Conservation (phyloP, 2,888 invertebrate genomes). For the Chloroclystis v-ata region DNA sequence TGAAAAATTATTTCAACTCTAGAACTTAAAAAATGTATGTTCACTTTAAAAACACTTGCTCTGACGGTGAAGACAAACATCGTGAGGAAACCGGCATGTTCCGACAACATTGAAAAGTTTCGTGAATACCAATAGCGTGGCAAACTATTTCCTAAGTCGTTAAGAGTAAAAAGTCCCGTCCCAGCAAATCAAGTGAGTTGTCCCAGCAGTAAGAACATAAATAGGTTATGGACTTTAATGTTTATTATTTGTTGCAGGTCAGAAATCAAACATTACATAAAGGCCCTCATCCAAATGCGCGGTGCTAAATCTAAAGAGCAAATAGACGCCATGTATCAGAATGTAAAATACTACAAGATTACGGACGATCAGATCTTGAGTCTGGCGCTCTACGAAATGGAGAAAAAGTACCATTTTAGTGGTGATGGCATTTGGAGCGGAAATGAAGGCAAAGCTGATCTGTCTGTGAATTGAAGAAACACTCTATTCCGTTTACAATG, state of each 20-base stretch:
- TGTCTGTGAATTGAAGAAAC: conserved; percentile 5
- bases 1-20: too few relatives aligned
- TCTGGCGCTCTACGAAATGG: conserved; percentile 83
- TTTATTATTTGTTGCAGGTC: conserved; percentile 35
- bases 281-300: conserved; percentile 38
- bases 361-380: conserved; percentile 78
- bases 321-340: conserved; percentile 42
- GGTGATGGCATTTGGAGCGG: conserved; percentile 84
- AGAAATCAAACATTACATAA: conserved; percentile 51
- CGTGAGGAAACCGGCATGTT: too few relatives aligned
- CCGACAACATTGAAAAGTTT: too few relatives aligned
- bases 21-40: too few relatives aligned
- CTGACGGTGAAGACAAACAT: too few relatives aligned
- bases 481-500: neutral
- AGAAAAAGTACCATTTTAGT: conserved; percentile 84
- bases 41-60: too few relatives aligned
- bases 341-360: conserved; percentile 42
- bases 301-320: conserved; percentile 20
- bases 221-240: too few relatives aligned
- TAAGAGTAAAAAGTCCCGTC: too few relatives aligned
- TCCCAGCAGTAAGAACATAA: too few relatives aligned
- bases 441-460: conserved; percentile 43
- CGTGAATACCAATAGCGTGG: too few relatives aligned
- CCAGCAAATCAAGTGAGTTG: too few relatives aligned
- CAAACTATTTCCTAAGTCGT: too few relatives aligned